These are phyloP conservation scores for Meandrusa payeni DNA, from an alignment of 2,888 invertebrate species.

Conservation along the genomic window DNA sequence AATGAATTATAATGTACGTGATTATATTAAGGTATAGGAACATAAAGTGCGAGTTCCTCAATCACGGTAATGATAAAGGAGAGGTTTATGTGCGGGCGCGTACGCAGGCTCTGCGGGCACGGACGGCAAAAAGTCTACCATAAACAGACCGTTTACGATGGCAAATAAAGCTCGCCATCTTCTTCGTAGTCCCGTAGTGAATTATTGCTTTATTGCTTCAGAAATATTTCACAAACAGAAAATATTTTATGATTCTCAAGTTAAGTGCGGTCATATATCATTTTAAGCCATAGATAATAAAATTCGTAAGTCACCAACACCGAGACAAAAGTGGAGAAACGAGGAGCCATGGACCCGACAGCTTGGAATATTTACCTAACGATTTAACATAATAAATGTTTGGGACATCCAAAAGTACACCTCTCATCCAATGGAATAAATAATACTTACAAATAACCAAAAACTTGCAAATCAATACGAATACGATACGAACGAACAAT, in stretches of 20 bases:
- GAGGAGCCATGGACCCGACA: constrained; percentile 36
- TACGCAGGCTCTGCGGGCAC: constrained; percentile 41
- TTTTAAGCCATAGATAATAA: constrained; percentile 81
- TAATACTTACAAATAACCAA: too few species aligned
- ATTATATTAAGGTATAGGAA: constrained; percentile 14
- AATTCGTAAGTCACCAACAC: constrained; percentile 74
- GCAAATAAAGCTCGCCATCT: constrained; percentile 78
- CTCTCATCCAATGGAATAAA: too few species aligned
- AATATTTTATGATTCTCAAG: constrained; percentile 80
- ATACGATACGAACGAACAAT: too few species aligned
- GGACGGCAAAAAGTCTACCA: constrained; percentile 71
- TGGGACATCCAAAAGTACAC: too few species aligned
- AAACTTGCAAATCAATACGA: too few species aligned
- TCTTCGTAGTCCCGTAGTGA: constrained; percentile 78
- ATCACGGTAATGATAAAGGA: constrained; percentile 59
- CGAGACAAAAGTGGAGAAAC: constrained; percentile 63
- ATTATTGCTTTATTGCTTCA: constrained; percentile 81
- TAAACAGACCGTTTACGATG: constrained; percentile 77
- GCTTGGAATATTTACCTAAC: constrained; percentile 29
- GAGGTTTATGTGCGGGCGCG: constrained; percentile 63
- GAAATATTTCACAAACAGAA: constrained; percentile 81
- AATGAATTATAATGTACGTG: constrained; percentile 24
- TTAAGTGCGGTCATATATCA: constrained; percentile 78
- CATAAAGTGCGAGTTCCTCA: constrained; percentile 44
- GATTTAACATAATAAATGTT: too few species aligned